These are phyloP conservation scores for Heliconius ismenius DNA, from an alignment of 2,888 invertebrate genomes.

Conservation along the genomic window DNA sequence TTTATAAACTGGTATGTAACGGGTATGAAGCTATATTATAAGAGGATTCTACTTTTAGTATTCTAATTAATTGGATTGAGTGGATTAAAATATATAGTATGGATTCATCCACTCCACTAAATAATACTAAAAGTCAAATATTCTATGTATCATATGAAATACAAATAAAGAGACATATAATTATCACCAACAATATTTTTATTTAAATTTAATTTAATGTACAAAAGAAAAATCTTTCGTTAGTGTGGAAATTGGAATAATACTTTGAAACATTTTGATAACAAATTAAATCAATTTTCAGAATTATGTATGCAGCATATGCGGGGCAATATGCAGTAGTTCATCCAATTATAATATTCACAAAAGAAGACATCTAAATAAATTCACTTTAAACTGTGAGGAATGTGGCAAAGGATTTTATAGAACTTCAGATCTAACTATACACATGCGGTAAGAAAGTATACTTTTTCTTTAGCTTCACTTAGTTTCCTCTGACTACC, in stretches of 20 bases:
- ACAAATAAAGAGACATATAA: too few relatives aligned
- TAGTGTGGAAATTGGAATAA: too few relatives aligned
- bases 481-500: too few relatives aligned
- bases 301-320: conserved; percentile 60
- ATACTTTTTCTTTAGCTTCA: background rate
- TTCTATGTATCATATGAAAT: too few relatives aligned
- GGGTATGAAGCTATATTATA: background rate
- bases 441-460: conserved; percentile 59
- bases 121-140: too few relatives aligned
- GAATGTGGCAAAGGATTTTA: conserved; percentile 67
- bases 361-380: conserved; percentile 60
- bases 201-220: too few relatives aligned
- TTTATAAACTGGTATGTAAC: background rate
- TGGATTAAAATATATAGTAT: too few relatives aligned
- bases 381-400: conserved; percentile 54
- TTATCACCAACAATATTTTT: too few relatives aligned
- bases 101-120: too few relatives aligned
- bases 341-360: conserved; percentile 56
- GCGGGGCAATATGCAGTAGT: conserved; percentile 56
- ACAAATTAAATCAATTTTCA: conserved; percentile 42
- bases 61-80: background rate
- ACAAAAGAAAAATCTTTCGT: too few relatives aligned
- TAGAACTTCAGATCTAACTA: conserved; percentile 55
- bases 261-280: background rate
- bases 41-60: background rate